These are phyloP conservation scores for Dasysyrphus tricinctus DNA, from an alignment of 2,888 invertebrate species.

Conservation along the genomic window DNA sequence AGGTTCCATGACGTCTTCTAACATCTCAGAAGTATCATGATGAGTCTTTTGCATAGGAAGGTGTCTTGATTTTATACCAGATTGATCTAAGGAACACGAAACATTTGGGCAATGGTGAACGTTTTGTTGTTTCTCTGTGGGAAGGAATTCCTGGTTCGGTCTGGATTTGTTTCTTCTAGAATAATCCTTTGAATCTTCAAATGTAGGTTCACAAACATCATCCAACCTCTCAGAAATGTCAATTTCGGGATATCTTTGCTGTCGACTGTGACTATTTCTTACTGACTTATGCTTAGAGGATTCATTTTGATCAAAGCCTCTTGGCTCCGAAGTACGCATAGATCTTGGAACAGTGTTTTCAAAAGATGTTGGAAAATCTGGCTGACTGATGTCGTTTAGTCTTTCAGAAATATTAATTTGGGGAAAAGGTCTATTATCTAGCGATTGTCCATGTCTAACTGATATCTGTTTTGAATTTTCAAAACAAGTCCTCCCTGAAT, in stretches of 20 bases:
- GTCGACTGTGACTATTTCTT: neutral
- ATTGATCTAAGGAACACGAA: neutral
- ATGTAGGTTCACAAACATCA: constrained; percentile 29
- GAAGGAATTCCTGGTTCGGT: neutral
- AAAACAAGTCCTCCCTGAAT: neutral
- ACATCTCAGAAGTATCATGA: constrained; percentile 1
- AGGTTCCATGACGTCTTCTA: neutral
- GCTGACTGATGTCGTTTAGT: constrained; percentile 25
- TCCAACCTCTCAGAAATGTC: neutral
- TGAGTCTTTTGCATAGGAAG: neutral
- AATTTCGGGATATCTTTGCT: neutral
- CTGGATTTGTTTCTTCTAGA: neutral
- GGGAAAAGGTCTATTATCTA: constrained; percentile 4
- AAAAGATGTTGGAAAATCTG: constrained; percentile 20
- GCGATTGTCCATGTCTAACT: neutral
- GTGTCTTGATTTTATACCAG: neutral
- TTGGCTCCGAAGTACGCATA: neutral
- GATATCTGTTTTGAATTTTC: neutral
- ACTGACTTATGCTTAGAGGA: neutral
- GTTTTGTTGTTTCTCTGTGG: neutral
- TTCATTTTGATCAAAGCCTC: neutral
- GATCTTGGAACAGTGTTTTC: neutral
- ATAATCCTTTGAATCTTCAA: constrained; percentile 2
- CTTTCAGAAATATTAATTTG: constrained; percentile 1
- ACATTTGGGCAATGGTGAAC: neutral